These are phyloP conservation scores for Spinus pinus DNA, from an alignment of 2,797 vertebrate genomes.

Conservation along the genomic window DNA sequence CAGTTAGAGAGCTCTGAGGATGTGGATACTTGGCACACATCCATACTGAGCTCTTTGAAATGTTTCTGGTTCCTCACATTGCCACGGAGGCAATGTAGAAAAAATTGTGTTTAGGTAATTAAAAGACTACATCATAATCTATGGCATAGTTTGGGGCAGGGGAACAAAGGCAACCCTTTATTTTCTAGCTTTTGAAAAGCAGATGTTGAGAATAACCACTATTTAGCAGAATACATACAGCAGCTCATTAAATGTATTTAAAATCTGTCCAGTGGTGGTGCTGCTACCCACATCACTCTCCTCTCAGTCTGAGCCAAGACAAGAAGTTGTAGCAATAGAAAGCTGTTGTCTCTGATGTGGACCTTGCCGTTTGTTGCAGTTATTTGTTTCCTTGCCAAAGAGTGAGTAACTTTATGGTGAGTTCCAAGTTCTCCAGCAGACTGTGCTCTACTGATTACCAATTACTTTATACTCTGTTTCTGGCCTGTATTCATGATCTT, in stretches of 20 bases:
- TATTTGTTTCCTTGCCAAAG: slow-evolving; percentile 3
- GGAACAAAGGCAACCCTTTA: neutral
- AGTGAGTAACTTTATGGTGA: neutral
- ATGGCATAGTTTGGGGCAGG: neutral
- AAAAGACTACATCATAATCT: neutral
- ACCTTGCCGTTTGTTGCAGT: neutral
- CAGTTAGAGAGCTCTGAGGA: neutral
- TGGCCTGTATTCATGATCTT: neutral
- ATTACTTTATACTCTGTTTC: neutral
- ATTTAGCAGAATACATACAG: neutral
- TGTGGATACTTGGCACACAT: neutral
- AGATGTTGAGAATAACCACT: neutral
- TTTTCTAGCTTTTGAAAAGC: neutral
- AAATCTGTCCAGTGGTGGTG: neutral
- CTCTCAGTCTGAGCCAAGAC: neutral
- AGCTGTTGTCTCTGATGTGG: neutral
- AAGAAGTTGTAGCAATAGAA: neutral
- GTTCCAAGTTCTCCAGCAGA: neutral
- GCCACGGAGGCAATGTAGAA: neutral
- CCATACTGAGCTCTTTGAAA: neutral
- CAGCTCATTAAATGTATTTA: neutral
- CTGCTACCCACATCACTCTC: neutral
- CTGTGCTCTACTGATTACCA: neutral
- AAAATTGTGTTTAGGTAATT: neutral
- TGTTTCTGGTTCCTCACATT: neutral